Base-by-base conservation (phyloP, 2,113 vertebrate genomes). In the Sorex fumeus region DNA sequence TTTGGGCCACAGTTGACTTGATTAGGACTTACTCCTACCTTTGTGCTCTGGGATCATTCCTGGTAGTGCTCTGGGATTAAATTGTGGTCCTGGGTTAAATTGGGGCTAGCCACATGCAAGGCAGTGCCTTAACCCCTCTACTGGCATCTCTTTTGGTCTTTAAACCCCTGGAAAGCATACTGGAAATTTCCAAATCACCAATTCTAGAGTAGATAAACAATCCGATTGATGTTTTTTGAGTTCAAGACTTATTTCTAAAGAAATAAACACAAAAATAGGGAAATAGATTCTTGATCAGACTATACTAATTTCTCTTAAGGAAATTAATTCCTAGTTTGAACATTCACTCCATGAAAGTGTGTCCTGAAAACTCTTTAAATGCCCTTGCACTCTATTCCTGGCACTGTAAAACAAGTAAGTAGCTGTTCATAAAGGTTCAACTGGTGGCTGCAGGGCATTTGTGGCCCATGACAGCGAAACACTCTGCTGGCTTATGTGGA, bases 211-310 rank as follows among this genome's bases (percentile, higher is more conserved):
- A 36, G 32, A 16, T 4, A 34, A 67, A 80, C 6, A 32, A 23
- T 81, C 47, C 81, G 43, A 64, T 8, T 71, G 70, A n/a, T 28
- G 15, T 40, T 30, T 76, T 43, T 25, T 57, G 23, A 91, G 21
- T 81, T 67, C 70, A 27, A 80, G 36, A 40, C 85, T 62, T 89
- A 43, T 53, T 70, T 79, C 43, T 69, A 50, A 79, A 70, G 40
- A 75, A 81, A 83, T 69, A 10, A 91, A 78, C 53, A 25, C 7
- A 71, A 66, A 80, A 70, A 47, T 28, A 60, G 30, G 66, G 7
- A 2, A 30, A 87, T 74, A 53, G 36, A 30, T 70, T 45, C 53
- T 18, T 84, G 30, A 57, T 78, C 70, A 81, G 60, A 79, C n/a
- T 45, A 64, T 16, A 30, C 13, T 4, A 5, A 77, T 72, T 87